phyloP scores from a whole-genome alignment of 2,888 invertebrate species.

The Stenoptilia bipunctidactyla region DNA sequence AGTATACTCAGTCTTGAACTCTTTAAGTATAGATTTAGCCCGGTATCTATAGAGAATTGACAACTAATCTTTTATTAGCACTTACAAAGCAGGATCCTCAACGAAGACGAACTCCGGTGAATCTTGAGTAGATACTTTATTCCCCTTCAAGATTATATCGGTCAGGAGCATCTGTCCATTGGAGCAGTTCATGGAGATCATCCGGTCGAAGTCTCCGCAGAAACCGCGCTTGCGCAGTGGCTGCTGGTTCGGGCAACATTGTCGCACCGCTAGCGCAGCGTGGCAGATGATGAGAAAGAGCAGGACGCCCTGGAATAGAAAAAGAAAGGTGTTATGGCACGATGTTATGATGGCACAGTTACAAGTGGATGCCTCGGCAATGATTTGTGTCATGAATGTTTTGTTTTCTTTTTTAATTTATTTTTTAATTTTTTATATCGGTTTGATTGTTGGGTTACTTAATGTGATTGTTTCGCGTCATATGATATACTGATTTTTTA shows the following conservation, averaged over 20 bases:
- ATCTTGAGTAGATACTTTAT: constrained; percentile 45
- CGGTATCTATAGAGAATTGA: no score
- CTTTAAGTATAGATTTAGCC: no score
- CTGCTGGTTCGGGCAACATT: constrained; percentile 40
- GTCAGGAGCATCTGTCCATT: constrained; percentile 40
- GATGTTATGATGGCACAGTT: not conserved
- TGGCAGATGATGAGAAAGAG: constrained; percentile 29
- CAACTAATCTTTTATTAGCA: no score
- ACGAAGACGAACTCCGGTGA: constrained; percentile 40
- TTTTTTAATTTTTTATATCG: no score
- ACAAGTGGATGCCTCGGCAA: no score
- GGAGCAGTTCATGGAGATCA: constrained; percentile 33
- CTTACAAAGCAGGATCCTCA: constrained; percentile 44
- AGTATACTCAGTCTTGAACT: no score
- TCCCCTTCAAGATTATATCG: constrained; percentile 37
- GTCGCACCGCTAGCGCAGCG: constrained; percentile 21
- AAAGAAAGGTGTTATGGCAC: not conserved
- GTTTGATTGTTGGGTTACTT: no score
- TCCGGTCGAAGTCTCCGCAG: constrained; percentile 23
- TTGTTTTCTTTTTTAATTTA: no score
- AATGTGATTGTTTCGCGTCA: no score
- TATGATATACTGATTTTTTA: no score
- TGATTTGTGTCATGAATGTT: no score
- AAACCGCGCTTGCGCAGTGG: constrained; percentile 25
- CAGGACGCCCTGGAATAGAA: constrained; percentile 31